Conservation (phyloP, 2,113 vertebrate species). For the Zapornia atra region DNA sequence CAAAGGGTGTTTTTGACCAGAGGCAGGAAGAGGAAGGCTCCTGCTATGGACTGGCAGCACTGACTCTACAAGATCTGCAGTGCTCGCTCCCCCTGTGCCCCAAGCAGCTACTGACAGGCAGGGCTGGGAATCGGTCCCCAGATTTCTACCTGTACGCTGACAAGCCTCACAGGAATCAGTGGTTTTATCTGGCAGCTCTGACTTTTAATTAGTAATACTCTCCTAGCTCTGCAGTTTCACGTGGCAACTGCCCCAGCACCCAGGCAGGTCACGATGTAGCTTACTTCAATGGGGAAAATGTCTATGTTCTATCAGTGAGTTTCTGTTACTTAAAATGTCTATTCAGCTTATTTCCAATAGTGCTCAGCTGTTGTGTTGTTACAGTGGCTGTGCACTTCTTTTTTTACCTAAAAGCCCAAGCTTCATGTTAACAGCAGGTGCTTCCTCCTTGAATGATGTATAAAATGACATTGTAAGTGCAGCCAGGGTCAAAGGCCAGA, state of each 20-base stretch:
- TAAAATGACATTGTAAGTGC: not conserved
- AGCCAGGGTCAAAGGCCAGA: not conserved
- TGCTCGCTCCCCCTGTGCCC: not conserved
- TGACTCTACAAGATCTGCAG: not conserved
- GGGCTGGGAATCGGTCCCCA: not conserved
- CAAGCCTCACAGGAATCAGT: not conserved
- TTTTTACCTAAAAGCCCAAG: not conserved
- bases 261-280: not conserved
- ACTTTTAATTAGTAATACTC: not conserved
- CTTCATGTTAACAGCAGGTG: slow-evolving; percentile 16
- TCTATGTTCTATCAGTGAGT: not conserved
- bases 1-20: not conserved
- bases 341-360: not conserved
- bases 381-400: not conserved
- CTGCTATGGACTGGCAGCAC: not conserved
- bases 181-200: not conserved
- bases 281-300: not conserved
- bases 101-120: not conserved
- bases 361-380: not conserved
- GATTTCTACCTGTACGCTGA: not conserved
- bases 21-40: not conserved
- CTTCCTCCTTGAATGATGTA: not conserved
- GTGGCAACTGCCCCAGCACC: not conserved
- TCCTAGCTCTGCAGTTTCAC: not conserved
- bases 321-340: not conserved